Evolutionary conservation across 2,113 vertebrate genomes (phyloP).

Genomic region (Rhabdornis inornatus): DNA sequence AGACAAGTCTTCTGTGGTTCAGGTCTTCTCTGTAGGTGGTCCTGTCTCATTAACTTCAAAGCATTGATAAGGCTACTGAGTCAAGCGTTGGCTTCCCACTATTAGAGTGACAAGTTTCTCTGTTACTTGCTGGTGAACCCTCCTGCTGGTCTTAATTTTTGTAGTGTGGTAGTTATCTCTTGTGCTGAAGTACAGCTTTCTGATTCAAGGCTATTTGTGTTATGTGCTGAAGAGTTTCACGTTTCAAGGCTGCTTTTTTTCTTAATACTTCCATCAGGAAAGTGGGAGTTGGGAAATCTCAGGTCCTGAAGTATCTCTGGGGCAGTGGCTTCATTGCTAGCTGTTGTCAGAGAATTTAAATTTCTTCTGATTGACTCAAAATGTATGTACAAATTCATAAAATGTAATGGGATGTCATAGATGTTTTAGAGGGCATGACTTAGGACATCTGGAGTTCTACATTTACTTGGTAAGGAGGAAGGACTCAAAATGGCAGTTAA

Average conservation of each 20-base stretch:
- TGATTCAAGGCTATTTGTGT: not conserved
- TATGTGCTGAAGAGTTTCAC: not conserved
- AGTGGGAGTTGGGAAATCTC: not conserved
- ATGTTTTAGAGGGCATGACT: not conserved
- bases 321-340: not conserved
- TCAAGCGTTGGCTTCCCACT: not conserved
- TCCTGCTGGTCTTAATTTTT: not conserved
- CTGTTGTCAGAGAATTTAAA: not conserved
- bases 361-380: not conserved
- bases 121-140: not conserved
- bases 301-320: not conserved
- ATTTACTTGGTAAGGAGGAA: not conserved
- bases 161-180: not conserved
- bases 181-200: not conserved
- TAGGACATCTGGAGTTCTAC: not conserved
- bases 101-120: not conserved
- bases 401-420: not conserved
- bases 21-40: not conserved
- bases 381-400: not conserved
- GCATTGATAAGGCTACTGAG: not conserved
- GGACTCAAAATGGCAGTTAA: not conserved
- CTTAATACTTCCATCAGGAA: not conserved
- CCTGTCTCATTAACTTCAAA: not conserved
- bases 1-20: not conserved
- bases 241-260: not conserved